These are phyloP conservation scores for Epistrophe grossulariae DNA, from an alignment of 2,888 invertebrate species.

Conservation along the genomic window DNA sequence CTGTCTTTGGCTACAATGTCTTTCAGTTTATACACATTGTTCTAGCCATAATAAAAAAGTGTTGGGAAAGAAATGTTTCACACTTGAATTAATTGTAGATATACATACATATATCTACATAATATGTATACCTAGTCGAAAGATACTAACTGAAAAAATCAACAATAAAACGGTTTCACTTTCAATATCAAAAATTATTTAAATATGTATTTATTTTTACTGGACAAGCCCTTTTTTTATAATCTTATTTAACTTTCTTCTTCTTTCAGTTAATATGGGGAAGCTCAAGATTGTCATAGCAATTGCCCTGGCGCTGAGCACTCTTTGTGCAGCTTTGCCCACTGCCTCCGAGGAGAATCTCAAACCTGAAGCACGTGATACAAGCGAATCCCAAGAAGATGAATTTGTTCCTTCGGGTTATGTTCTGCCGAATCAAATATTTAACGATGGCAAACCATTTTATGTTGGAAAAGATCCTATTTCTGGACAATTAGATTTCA, in stretches of 20 bases:
- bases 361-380: constrained; percentile 81
- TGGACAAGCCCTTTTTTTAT: background rate
- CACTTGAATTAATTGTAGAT: constrained; percentile 63
- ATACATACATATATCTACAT: too few species aligned
- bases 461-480: constrained; percentile 88
- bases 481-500: constrained; percentile 88
- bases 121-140: background rate
- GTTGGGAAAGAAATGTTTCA: constrained; percentile 69
- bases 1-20: constrained; percentile 17
- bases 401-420: constrained; percentile 82
- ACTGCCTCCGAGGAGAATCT: constrained; percentile 78
- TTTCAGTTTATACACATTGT: constrained; percentile 41
- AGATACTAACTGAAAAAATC: background rate
- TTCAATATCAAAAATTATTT: background rate
- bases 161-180: constrained; percentile 4
- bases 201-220: background rate
- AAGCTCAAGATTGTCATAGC: constrained; percentile 55
- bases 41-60: constrained; percentile 66
- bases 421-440: constrained; percentile 85
- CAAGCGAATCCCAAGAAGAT: constrained; percentile 80
- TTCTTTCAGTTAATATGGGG: constrained; percentile 63
- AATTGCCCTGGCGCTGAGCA: constrained; percentile 60
- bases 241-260: constrained; percentile 9
- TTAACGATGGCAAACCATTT: constrained; percentile 89
- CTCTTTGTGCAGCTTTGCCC: constrained; percentile 51